phyloP scores from a whole-genome alignment of 2,888 invertebrate species.

The Balanococcus diminutus region DNA sequence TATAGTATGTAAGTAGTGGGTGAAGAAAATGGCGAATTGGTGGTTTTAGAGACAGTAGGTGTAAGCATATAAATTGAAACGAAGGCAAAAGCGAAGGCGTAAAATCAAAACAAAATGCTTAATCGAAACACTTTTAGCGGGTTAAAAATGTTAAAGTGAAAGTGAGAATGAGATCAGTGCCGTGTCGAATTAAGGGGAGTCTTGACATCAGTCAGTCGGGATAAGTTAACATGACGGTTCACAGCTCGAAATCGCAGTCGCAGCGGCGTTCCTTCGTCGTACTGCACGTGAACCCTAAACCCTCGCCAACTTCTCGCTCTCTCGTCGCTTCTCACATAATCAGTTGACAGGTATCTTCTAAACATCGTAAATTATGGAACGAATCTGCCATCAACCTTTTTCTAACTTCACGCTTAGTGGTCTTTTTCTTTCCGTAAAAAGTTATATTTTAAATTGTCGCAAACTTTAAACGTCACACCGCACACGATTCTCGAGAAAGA shows the following conservation, averaged over 20 bases:
- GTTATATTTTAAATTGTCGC: conserved; percentile 54
- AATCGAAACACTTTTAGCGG: conserved; percentile 50
- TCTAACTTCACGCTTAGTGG: conserved; percentile 52
- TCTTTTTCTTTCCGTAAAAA: conserved; percentile 53
- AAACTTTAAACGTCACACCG: conserved; percentile 50
- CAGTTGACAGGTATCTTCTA: conserved; percentile 55
- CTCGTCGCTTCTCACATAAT: conserved; percentile 50
- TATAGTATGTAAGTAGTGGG: not conserved
- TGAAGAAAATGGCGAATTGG: not conserved
- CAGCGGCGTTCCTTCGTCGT: conserved; percentile 14
- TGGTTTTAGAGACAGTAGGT: not conserved
- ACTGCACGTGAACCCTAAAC: not conserved
- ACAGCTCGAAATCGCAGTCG: not conserved
- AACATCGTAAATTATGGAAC: conserved; percentile 52
- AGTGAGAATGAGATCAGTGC: conserved; percentile 54
- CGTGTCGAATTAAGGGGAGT: conserved; percentile 53
- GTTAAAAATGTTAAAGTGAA: conserved; percentile 53
- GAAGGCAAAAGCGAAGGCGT: not conserved
- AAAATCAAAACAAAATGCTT: conserved; percentile 51
- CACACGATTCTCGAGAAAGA: conserved; percentile 1
- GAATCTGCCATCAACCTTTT: conserved; percentile 52
- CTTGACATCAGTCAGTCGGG: conserved; percentile 52
- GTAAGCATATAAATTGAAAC: not conserved
- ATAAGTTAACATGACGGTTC: conserved; percentile 52
- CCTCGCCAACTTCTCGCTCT: conserved; percentile 43